A percentile compares a stretch with the other conserved stretches of the same genome.
Conservation (phyloP, 23 tunicate genomes). For the Halocynthia roretzi region DNA sequence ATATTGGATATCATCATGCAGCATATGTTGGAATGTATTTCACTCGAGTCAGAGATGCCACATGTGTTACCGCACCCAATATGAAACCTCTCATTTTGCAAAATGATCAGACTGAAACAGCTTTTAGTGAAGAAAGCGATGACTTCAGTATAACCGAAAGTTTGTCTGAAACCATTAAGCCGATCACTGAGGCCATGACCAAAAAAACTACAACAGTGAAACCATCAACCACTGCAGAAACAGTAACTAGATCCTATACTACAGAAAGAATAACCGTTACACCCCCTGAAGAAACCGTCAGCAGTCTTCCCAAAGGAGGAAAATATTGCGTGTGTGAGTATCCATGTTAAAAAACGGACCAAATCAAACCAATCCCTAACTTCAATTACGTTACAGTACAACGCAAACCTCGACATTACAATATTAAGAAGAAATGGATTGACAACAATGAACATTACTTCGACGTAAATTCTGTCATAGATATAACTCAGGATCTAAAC, state of each 20-base stretch:
- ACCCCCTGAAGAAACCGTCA: neutral
- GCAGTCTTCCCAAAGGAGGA: conserved; percentile 1
- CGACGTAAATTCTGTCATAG: conserved; percentile 1
- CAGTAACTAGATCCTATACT: conserved; percentile 2
- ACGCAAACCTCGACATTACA: neutral
- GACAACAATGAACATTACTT: conserved; percentile 17
- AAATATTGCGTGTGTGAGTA: conserved; percentile 10
- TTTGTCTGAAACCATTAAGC: conserved; percentile 8
- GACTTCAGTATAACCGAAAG: neutral
- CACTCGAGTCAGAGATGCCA: conserved; percentile 19
- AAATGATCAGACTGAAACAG: neutral
- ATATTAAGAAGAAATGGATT: neutral
- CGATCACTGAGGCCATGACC: conserved; percentile 14
- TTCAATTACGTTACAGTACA: conserved; percentile 9
- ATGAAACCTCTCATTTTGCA: conserved; percentile 6
- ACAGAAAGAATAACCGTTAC: neutral
- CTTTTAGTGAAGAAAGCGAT: neutral
- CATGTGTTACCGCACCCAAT: conserved; percentile 6
- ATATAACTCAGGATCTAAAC: neutral
- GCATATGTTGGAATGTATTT: conserved; percentile 26
- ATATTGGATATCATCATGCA: neutral
- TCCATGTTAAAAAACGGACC: neutral
- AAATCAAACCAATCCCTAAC: neutral
- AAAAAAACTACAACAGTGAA: conserved; percentile 6
- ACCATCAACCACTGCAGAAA: neutral